Evolutionary conservation across 2,797 vertebrate genomes (phyloP).

Genomic region (Tenualosa ilisha): DNA sequence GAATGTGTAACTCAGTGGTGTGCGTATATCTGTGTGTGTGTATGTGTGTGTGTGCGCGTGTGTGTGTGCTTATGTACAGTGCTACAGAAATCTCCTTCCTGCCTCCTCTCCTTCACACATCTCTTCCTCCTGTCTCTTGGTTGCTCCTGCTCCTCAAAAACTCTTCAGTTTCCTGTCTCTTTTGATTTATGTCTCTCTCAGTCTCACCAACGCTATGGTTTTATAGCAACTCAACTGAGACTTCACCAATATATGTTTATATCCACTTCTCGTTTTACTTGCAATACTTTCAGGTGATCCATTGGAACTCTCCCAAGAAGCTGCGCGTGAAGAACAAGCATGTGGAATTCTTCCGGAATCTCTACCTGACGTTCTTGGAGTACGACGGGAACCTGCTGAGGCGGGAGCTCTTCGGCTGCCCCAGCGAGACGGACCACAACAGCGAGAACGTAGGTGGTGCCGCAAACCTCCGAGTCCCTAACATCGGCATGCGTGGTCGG

Average conservation of each 20-base stretch:
- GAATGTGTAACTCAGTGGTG: no score
- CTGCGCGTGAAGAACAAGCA: slow-evolving; percentile 98
- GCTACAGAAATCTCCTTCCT: not conserved
- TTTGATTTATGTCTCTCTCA: not conserved
- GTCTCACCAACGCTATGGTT: not conserved
- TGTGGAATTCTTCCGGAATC: slow-evolving; percentile 96
- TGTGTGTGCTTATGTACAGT: not conserved
- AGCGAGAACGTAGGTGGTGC: slow-evolving; percentile 86
- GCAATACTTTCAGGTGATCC: slow-evolving; percentile 83
- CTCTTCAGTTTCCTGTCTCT: not conserved
- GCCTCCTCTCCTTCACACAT: not conserved
- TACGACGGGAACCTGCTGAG: slow-evolving; percentile 94
- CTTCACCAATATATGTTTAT: not conserved
- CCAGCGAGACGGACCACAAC: slow-evolving; percentile 91
- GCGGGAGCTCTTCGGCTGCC: slow-evolving; percentile 93
- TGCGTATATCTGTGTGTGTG: not conserved
- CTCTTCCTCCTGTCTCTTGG: not conserved
- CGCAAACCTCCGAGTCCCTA: not conserved
- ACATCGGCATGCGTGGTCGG: no score
- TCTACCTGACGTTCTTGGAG: slow-evolving; percentile 95
- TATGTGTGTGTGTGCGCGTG: not conserved
- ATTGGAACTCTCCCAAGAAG: slow-evolving; percentile 99
- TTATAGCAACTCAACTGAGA: not conserved
- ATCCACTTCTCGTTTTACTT: not conserved
- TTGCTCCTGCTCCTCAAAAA: not conserved